Base-by-base conservation (phyloP, 2,888 invertebrate genomes). In the Noctua janthe region DNA sequence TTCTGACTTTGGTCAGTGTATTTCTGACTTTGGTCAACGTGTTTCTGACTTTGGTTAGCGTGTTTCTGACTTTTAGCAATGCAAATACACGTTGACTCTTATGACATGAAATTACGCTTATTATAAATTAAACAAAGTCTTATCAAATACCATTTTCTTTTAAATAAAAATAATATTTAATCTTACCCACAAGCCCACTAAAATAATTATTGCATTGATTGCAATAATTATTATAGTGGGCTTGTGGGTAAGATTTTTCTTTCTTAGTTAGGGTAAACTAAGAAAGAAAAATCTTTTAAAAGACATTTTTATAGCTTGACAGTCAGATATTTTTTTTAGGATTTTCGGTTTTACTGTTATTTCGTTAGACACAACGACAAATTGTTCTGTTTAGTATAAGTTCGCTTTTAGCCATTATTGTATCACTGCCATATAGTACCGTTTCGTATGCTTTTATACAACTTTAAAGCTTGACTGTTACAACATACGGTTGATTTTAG, bases 341-440 rank as follows among this genome's bases (percentile, higher is more conserved):
- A 13, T 29, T 59, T 59, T 59, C 13, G 39, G 13, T 67, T 43
- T 69, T 69, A 13, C 15, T 67, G 4, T n/a, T 1, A 11, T 56
- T 87, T 78, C 76, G 81, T 66, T 85, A 78, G 85, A 87, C 87
- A 88, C 84, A 85, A 78, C 75, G 71, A 82, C 82, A 72, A 73
- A 80, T 78, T 84, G 80, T 74, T 84, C 81, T 80, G 51, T 84
- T 88, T 88, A 90, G 82, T 87, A 84, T 91, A 89, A 88, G 89
- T 91, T 91, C 70, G 89, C 90, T 92, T 90, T 51, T 82, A 82
- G 87, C 90, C 83, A 81, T 85, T 84, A 75, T 88, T 88, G 88
- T 89, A 84, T 87, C 92, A 92, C 92, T 92, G 92, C 92, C 90
- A 87, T 87, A 88, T 80, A 47, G 78, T 83, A 90, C 81, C 64